Evolutionary conservation across 2,888 invertebrate species (phyloP).

Genomic region (Dolichomitus sp.): DNA sequence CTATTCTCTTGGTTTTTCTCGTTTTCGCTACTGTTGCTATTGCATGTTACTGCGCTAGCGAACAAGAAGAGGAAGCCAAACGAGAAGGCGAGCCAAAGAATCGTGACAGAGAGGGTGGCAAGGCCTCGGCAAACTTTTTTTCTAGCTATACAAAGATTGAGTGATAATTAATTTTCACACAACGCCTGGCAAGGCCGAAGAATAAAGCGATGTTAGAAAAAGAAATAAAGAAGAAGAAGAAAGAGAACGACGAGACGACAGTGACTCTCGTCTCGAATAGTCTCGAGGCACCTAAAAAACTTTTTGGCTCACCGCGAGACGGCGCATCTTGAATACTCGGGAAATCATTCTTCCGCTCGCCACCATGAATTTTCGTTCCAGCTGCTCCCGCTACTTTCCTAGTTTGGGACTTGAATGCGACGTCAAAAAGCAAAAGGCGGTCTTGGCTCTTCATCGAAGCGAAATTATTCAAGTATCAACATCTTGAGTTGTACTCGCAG

Average conservation of each 20-base stretch:
- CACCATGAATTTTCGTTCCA: conserved; percentile 34
- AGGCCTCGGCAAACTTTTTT: conserved; percentile 34
- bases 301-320: conserved; percentile 26
- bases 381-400: neutral
- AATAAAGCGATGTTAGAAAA: conserved; percentile 10
- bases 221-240: conserved; percentile 10
- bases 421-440: conserved; percentile 33
- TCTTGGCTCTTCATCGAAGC: conserved; percentile 54
- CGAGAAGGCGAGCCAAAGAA: conserved; percentile 42
- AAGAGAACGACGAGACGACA: conserved; percentile 23
- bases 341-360: conserved; percentile 32
- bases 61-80: conserved; percentile 29
- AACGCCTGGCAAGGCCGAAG: conserved; percentile 8
- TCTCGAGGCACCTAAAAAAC: conserved; percentile 5
- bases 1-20: too few relatives aligned
- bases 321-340: conserved; percentile 29
- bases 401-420: neutral
- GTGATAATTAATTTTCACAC: conserved; percentile 44
- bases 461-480: conserved; percentile 58
- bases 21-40: conserved; percentile 49
- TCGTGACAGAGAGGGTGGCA: conserved; percentile 30
- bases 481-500: conserved; percentile 23
- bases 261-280: conserved; percentile 8
- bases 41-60: conserved; percentile 57
- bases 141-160: conserved; percentile 13